These are phyloP conservation scores for Beris morrisii DNA, from an alignment of 2,888 invertebrate species.

Conservation along the genomic window DNA sequence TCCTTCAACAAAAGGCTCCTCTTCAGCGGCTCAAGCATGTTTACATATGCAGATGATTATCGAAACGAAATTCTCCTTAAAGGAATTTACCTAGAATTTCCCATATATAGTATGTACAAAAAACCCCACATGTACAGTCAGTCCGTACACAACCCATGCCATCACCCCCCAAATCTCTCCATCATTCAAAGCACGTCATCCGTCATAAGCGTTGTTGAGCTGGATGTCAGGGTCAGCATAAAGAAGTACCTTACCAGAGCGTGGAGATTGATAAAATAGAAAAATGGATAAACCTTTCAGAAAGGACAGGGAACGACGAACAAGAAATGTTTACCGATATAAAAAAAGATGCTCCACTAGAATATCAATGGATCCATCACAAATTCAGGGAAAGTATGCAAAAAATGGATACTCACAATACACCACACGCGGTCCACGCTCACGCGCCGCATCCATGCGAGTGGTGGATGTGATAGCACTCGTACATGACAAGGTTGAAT, in stretches of 20 bases:
- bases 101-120: not conserved
- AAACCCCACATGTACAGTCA: not conserved
- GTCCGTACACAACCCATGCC: not conserved
- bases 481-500: too few species aligned
- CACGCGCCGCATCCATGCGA: too few species aligned
- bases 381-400: conserved; percentile 1
- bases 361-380: conserved; percentile 23
- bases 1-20: conserved; percentile 8
- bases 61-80: conserved; percentile 18
- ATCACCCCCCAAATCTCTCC: conserved; percentile 11
- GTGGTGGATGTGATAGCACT: too few species aligned
- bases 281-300: conserved; percentile 26
- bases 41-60: conserved; percentile 26
- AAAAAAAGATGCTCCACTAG: conserved; percentile 1
- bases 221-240: conserved; percentile 36
- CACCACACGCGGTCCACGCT: too few species aligned
- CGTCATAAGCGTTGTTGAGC: conserved; percentile 36
- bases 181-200: conserved; percentile 35
- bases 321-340: conserved; percentile 19
- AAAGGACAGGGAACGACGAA: not conserved
- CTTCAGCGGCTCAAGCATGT: conserved; percentile 15
- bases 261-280: conserved; percentile 20
- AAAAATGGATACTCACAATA: too few species aligned
- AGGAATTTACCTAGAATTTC: conserved; percentile 13
- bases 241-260: conserved; percentile 24